Conservation (phyloP, 2,797 vertebrate genomes). For the Allobates femoralis region DNA sequence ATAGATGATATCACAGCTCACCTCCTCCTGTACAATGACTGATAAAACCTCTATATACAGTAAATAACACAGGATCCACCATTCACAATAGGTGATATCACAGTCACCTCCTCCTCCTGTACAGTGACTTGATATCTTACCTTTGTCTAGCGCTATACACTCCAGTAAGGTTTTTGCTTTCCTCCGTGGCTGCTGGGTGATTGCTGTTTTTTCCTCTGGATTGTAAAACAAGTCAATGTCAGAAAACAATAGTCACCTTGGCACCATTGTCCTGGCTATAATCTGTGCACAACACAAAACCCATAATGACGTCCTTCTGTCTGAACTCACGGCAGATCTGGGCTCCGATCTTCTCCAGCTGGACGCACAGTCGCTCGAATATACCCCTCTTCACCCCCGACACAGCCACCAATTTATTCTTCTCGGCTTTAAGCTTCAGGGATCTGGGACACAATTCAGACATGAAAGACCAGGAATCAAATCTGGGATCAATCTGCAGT, state of each 20-base stretch:
- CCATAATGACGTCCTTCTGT: no score
- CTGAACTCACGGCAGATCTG: conserved; percentile 78
- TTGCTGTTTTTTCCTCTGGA: conserved; percentile 63
- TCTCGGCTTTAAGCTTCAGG: conserved; percentile 85
- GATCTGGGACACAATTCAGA: conserved; percentile 69
- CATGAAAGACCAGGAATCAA: background rate
- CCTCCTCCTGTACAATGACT: no score
- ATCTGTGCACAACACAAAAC: background rate
- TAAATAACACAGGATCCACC: no score
- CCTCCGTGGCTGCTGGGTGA: conserved; percentile 67
- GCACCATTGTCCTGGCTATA: no score
- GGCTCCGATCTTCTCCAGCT: conserved; percentile 79
- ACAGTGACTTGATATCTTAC: conserved; percentile 69
- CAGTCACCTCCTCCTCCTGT: no score
- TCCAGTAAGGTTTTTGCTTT: conserved; percentile 70
- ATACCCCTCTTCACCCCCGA: conserved; percentile 83
- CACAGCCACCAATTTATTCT: conserved; percentile 78
- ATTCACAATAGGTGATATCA: no score
- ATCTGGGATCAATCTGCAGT: background rate
- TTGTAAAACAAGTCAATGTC: conserved; percentile 2
- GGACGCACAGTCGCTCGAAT: conserved; percentile 82
- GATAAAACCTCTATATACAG: no score
- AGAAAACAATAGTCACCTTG: background rate
- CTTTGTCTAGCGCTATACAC: conserved; percentile 64
- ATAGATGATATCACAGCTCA: no score